Evolutionary conservation across 64 coral and sea anemone species (phyloP), one percentile per base, ranked within the genome.

Genomic region (Astreopora myriophthalma): DNA sequence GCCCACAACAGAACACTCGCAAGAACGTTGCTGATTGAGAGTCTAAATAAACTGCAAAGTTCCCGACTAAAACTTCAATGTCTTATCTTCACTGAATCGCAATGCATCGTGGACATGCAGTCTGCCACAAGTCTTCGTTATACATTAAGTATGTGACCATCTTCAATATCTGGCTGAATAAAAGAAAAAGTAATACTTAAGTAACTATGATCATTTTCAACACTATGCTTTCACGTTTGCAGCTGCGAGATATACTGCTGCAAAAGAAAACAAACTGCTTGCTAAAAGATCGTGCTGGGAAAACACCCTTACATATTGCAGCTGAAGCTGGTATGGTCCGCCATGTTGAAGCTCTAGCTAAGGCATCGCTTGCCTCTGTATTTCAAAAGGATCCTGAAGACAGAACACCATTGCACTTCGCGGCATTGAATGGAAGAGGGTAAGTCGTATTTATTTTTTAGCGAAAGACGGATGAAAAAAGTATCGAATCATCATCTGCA

Each of bases 301-400:
- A 94, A 61, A 96, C 86, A n/a, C 85, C 95, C 9, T 71, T 96
- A 5, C 91, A 94, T 22, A 46, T 96, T n/a, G 95, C 95, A 22
- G 92, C 95, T 6, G 87, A 89, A 49, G 73, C 62, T 24, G 87
- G 95, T 29, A 63, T 57, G 17, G 84, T 67, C 22, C 75, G 79
- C 8, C 77, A 89, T 73, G 80, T 96, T 5, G 87, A 96, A 67
- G 76, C 85, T 23, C 74, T 96, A 8, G 81, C 64, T 1, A 88
- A 91, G 44, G 48, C 79, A 33, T 77, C 74, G 10, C 39, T 89
- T 6, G 57, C 91, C 9, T 66, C 84, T 24, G 74, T 96, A 12
- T 79, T 48, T 73, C 91, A 96, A 31, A 85, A 74, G 12, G 95
- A 96, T 25, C 62, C 62, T 5, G 76, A 82, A 14, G 75, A 85